A percentile compares a stretch with the other conserved stretches of the same genome.
These are phyloP conservation scores for Lanius collurio DNA, from an alignment of 2,113 vertebrate species.

Conservation along the genomic window DNA sequence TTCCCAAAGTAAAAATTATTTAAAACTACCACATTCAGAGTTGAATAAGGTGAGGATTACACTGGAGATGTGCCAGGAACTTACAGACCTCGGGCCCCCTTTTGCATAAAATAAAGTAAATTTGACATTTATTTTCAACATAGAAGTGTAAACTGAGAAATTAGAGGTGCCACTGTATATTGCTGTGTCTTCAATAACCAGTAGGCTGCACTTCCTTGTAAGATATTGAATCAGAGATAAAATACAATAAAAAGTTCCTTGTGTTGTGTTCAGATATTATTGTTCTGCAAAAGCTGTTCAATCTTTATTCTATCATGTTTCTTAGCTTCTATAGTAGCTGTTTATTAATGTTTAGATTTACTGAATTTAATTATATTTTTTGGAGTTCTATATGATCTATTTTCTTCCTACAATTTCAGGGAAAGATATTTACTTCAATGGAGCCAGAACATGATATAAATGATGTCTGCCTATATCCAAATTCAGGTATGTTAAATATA, in stretches of 20 bases:
- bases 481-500: slow-evolving; percentile 80
- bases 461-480: slow-evolving; percentile 91
- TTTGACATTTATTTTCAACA: neutral
- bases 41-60: neutral
- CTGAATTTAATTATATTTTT: neutral
- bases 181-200: neutral
- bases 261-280: neutral
- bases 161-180: neutral
- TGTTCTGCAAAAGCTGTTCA: neutral
- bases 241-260: neutral
- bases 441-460: slow-evolving; percentile 91
- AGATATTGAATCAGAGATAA: neutral
- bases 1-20: neutral
- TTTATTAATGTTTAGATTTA: neutral
- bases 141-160: neutral
- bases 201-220: neutral
- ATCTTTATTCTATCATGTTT: neutral
- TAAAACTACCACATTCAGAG: neutral
- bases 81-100: neutral
- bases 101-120: neutral
- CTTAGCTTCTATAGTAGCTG: neutral
- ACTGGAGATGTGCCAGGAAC: neutral
- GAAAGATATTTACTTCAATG: slow-evolving; percentile 91
- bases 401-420: slow-evolving; percentile 75
- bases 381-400: neutral